Percentiles rank a stretch among this genome's conserved stretches.
Evolutionary conservation across 2,888 invertebrate genomes (phyloP).

Genomic region (Tachina grossa): DNA sequence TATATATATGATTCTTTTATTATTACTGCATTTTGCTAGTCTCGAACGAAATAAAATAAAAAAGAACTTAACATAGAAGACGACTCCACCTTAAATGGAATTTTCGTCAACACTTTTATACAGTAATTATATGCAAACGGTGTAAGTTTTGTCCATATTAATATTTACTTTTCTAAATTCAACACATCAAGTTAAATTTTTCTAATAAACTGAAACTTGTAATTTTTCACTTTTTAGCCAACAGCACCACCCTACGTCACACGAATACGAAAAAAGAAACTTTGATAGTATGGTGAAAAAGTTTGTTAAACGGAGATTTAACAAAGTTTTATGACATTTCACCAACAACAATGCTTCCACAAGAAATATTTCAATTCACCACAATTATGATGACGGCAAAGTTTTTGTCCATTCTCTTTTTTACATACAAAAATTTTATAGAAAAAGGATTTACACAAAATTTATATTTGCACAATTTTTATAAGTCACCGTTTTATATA

Average conservation of each 20-base stretch:
- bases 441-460: not conserved
- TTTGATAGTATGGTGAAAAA: constrained; percentile 65
- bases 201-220: constrained; percentile 13
- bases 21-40: constrained; percentile 62
- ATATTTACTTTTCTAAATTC: not conserved
- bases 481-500: not conserved
- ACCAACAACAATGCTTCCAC: constrained; percentile 32
- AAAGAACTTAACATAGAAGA: constrained; percentile 53
- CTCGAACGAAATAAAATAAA: constrained; percentile 53
- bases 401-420: constrained; percentile 73
- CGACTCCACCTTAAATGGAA: constrained; percentile 56
- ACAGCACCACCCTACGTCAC: constrained; percentile 77
- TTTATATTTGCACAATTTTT: not conserved
- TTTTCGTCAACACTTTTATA: not conserved
- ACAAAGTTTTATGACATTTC: constrained; percentile 56
- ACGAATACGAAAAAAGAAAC: constrained; percentile 71
- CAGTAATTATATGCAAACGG: constrained; percentile 15
- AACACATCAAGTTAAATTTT: constrained; percentile 6
- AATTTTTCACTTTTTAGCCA: constrained; percentile 60
- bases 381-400: constrained; percentile 78
- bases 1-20: not conserved
- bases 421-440: constrained; percentile 63
- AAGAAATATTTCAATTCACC: constrained; percentile 68
- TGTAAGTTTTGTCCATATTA: constrained; percentile 25
- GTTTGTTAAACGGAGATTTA: constrained; percentile 65